Evolutionary conservation across 2,888 invertebrate species (phyloP), one percentile per base, ranked within the genome.

Genomic region (Epirrhoe tristata): DNA sequence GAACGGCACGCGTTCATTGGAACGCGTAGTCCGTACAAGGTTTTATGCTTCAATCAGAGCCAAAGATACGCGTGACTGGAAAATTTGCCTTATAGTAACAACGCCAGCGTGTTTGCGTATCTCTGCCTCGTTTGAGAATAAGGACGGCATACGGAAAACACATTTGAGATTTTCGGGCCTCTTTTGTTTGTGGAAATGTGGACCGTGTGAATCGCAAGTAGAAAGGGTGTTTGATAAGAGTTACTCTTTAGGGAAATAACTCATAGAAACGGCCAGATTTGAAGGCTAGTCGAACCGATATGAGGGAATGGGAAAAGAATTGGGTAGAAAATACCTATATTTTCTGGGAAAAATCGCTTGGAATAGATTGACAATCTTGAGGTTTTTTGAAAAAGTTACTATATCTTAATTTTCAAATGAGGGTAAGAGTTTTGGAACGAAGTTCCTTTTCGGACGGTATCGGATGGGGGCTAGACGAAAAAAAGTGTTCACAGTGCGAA

Each of bases 161-260:
- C 57, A 57, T 52, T 58, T 43, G 46, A 56, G 52, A 52, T 52
- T 52, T 63, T 54, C 14, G 16, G 53, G 53, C 54, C 32, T 34
- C 52, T 48, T 54, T 58, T 63, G 63, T 58, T 63, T 58, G 58
- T 54, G 31, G 53, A 54, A 63, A 48, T 58, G 63, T 53, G 43
- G 46, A 63, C 46, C 31, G 24, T 52, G 43, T 57, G 57, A 63
- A 58, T 63, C 52, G 52, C 43, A 63, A 63, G 63, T 57, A 7
- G 51, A 63, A 24, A 53, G 52, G 63, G 52, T 63, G 52, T 57
- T 56, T 43, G 57, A 57, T 52, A 52, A 63, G 43, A 52, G 51
- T 43, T 39, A 57, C 51, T 52, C 51, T 56, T 56, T 17, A 34
- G 58, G 52, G 58, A 59, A 52, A 59, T 52, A 52, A 43, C 52